Evolutionary conservation across 1,140 invertebrate species (phyloP).

Genomic region (Anastrepha ludens): DNA sequence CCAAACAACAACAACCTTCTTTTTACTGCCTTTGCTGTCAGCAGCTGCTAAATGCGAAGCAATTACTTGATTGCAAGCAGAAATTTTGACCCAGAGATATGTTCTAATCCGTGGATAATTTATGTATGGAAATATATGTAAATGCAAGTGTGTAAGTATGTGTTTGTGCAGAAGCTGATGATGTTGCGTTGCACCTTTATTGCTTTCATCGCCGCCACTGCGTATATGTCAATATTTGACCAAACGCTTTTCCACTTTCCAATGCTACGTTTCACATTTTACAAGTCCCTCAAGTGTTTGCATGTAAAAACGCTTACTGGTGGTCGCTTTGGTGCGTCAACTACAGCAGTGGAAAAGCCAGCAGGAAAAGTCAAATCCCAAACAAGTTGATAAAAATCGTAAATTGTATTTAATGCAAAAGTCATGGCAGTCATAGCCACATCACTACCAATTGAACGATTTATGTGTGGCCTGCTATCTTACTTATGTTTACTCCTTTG

Average conservation of each 20-base stretch:
- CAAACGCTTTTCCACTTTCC: neutral
- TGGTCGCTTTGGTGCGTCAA: neutral
- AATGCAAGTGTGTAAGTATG: neutral
- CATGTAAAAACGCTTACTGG: neutral
- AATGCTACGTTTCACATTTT: neutral
- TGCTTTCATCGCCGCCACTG: neutral
- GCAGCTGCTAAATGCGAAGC: too few species aligned
- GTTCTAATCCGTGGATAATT: too few species aligned
- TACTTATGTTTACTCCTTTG: neutral
- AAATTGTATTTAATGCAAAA: constrained; percentile 31
- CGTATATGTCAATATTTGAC: neutral
- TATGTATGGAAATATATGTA: neutral
- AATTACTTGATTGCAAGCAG: too few species aligned
- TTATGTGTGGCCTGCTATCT: neutral
- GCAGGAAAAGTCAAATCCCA: constrained; percentile 31
- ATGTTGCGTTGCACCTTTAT: neutral
- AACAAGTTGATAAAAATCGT: constrained; percentile 44
- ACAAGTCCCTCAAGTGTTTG: neutral
- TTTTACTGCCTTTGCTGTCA: too few species aligned
- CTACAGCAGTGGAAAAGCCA: neutral
- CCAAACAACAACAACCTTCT: too few species aligned
- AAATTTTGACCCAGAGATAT: too few species aligned
- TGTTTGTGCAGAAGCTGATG: neutral
- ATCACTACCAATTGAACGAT: neutral
- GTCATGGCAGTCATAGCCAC: neutral